Conservation (phyloP, 2,888 invertebrate species). For the Coelogynopora nodosa region DNA sequence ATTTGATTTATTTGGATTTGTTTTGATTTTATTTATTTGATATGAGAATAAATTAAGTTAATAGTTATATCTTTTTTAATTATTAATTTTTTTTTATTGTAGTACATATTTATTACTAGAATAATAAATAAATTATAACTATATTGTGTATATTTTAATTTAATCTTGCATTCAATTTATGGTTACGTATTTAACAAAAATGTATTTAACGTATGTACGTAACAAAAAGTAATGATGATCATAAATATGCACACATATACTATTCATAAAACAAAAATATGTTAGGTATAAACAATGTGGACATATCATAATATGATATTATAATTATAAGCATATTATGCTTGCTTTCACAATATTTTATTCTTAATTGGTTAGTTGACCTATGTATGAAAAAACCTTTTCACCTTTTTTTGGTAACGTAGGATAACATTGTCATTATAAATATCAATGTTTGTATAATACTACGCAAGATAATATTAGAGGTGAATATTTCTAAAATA, state of each 20-base stretch:
- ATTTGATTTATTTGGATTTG: too few species aligned
- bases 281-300: too few species aligned
- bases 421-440: neutral
- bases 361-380: neutral
- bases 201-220: too few species aligned
- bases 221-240: neutral
- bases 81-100: too few species aligned
- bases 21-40: too few species aligned
- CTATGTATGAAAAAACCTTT: neutral
- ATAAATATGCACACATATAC: neutral
- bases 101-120: too few species aligned
- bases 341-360: neutral
- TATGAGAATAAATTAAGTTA: too few species aligned
- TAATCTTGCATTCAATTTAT: neutral
- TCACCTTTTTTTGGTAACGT: neutral
- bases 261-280: neutral
- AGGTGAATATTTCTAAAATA: neutral
- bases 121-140: neutral
- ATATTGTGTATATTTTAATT: too few species aligned
- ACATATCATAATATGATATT: too few species aligned
- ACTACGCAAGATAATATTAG: neutral
- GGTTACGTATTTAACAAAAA: neutral
- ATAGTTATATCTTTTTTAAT: too few species aligned
- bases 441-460: neutral
- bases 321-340: too few species aligned